Percentiles rank a stretch among this genome's conserved stretches.
Conservation (phyloP, 1,140 invertebrate species). For the Pararge aegeria region DNA sequence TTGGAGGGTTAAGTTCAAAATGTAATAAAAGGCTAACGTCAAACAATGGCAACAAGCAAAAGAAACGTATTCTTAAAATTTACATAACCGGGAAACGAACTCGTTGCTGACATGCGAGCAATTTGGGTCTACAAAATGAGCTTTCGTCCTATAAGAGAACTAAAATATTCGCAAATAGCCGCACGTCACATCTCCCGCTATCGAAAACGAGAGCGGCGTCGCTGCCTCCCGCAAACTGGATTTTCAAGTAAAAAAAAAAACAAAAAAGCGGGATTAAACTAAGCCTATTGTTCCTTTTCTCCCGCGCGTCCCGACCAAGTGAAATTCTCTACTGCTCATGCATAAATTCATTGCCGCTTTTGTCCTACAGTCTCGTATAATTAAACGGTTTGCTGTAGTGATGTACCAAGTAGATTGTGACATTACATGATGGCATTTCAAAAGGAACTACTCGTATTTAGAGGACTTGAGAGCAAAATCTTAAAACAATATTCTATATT, state of each 20-base stretch:
- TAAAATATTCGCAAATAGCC: conserved; percentile 41
- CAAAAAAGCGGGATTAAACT: conserved; percentile 57
- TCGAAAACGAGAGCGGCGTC: conserved; percentile 25
- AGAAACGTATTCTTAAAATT: too few species aligned
- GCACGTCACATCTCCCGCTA: conserved; percentile 44
- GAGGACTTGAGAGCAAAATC: not conserved
- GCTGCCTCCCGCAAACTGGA: conserved; percentile 55
- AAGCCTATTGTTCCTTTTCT: conserved; percentile 73
- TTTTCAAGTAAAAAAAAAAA: conserved; percentile 49
- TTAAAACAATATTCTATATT: too few species aligned
- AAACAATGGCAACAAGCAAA: too few species aligned
- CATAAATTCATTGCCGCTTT: conserved; percentile 70
- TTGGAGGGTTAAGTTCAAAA: too few species aligned
- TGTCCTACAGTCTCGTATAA: conserved; percentile 52
- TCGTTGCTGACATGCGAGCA: not conserved
- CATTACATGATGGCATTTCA: conserved; percentile 5
- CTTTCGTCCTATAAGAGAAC: not conserved
- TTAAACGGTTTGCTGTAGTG: conserved; percentile 50
- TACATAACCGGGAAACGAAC: not conserved
- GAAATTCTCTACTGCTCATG: conserved; percentile 61
- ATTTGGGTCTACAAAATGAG: not conserved
- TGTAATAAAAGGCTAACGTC: too few species aligned
- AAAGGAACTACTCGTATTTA: too few species aligned
- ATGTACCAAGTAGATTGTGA: conserved; percentile 11
- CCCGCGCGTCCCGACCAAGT: conserved; percentile 39